A percentile compares a stretch with the other conserved stretches of the same genome.
These are phyloP conservation scores for Argentina silus DNA, from an alignment of 2,797 vertebrate genomes.

Conservation along the genomic window DNA sequence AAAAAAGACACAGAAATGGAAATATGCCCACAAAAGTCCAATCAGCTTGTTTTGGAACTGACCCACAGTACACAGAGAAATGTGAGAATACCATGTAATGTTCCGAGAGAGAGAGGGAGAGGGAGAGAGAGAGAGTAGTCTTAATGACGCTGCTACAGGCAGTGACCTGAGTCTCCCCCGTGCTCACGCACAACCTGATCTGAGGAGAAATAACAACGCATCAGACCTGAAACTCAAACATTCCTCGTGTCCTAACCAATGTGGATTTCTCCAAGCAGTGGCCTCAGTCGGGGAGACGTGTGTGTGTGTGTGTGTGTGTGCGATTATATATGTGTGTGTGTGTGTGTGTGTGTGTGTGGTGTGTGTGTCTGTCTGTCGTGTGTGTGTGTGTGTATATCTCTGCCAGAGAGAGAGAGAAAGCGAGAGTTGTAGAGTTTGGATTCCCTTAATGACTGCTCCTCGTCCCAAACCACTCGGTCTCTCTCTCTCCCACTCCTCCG, in stretches of 20 bases:
- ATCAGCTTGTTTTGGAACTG: not conserved
- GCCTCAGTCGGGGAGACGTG: constrained; percentile 29
- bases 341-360: too few relatives aligned
- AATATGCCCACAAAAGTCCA: not conserved
- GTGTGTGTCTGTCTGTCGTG: too few relatives aligned
- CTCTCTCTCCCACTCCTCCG: constrained; percentile 11
- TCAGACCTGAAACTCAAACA: constrained; percentile 9
- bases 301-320: constrained; percentile 22
- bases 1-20: not conserved
- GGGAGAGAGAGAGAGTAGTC: not conserved
- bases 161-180: constrained; percentile 7
- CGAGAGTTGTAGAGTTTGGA: not conserved
- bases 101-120: not conserved
- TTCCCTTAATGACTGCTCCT: constrained; percentile 26
- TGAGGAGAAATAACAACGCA: constrained; percentile 16
- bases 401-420: constrained; percentile 33
- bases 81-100: not conserved
- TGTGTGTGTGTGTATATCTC: constrained; percentile 4
- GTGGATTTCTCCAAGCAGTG: constrained; percentile 27
- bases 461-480: constrained; percentile 26
- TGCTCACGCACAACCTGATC: constrained; percentile 13
- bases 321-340: too few relatives aligned
- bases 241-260: constrained; percentile 33
- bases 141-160: constrained; percentile 9
- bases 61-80: not conserved